Conservation (phyloP, 2,888 invertebrate species). For the Elegia similella region DNA sequence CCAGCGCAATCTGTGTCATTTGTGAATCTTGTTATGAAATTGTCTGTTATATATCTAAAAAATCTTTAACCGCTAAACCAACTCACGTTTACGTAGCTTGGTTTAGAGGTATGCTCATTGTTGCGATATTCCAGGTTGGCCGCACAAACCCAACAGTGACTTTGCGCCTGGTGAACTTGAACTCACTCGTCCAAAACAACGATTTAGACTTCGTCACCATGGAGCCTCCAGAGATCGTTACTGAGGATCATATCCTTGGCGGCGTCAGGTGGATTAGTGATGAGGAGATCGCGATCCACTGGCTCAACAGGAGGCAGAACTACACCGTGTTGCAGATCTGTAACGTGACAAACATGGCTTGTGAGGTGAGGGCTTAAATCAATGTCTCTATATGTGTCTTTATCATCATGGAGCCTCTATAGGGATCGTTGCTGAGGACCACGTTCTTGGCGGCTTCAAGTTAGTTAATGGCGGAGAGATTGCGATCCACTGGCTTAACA, state of each 20-base stretch:
- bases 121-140: constrained; percentile 77
- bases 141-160: constrained; percentile 86
- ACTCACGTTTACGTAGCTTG: too few relatives aligned
- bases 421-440: constrained; percentile 78
- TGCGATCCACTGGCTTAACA: constrained; percentile 90
- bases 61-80: too few relatives aligned
- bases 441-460: constrained; percentile 85
- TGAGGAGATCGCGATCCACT: constrained; percentile 85
- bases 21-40: too few relatives aligned
- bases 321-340: constrained; percentile 83
- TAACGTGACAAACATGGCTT: constrained; percentile 49
- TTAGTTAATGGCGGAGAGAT: constrained; percentile 87
- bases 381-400: constrained; percentile 30
- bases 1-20: too few relatives aligned
- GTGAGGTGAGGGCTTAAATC: constrained; percentile 43
- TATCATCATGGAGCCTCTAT: constrained; percentile 66
- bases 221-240: constrained; percentile 74
- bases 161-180: constrained; percentile 83
- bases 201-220: constrained; percentile 46
- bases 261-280: constrained; percentile 88
- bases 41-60: too few relatives aligned
- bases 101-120: background rate
- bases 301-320: constrained; percentile 94
- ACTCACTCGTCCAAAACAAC: constrained; percentile 37
- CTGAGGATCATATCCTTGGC: constrained; percentile 85